Evolutionary conservation across 2,888 invertebrate species (phyloP), one percentile per base, ranked within the genome.

Genomic region (Petrolisthes cinctipes): DNA sequence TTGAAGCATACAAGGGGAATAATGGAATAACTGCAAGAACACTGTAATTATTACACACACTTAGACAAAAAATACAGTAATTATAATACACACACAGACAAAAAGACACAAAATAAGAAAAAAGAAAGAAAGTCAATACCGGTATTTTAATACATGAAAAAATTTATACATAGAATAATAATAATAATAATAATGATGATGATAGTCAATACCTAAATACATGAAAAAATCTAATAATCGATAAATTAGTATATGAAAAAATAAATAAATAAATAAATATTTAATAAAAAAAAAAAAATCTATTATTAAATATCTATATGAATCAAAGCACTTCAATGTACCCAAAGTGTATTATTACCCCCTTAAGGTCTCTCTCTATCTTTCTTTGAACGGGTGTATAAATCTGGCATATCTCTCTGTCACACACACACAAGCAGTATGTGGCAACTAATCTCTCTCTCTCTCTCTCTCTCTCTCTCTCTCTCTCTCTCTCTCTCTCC

Each of bases 131-230:
- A n/a, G 20, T 71, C 17, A n/a, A 71, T 11, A 71, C 20, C 17
- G 17, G 20, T 71, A 71, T 71, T n/a, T 71, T n/a, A n/a, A 71
- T 71, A 71, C 20, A 71, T 71, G 20, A n/a, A 71, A n/a, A 71
- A n/a, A 71, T 71, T n/a, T 71, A 71, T 71, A 71, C 20, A 71
- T 71, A 71, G 17, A 71, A n/a, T n/a, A n/a, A 71, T 71, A 71
- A n/a, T n/a, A n/a, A n/a, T n/a, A n/a, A n/a, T n/a, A n/a, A n/a
- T n/a, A n/a, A n/a, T n/a, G n/a, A n/a, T n/a, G n/a, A 71, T 71
- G 20, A n/a, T n/a, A n/a, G 20, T 71, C 17, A n/a, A 71, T 71
- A 71, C 20, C 17, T 11, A 71, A n/a, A 71, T 71, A 71, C 20
- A 71, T 11, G 20, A n/a, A 71, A n/a, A 71, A n/a, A 71, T 71